A percentile compares a stretch with the other conserved stretches of the same genome.
phyloP scores from a whole-genome alignment of 2,888 invertebrate genomes.

The Drosophila austrosaltans region DNA sequence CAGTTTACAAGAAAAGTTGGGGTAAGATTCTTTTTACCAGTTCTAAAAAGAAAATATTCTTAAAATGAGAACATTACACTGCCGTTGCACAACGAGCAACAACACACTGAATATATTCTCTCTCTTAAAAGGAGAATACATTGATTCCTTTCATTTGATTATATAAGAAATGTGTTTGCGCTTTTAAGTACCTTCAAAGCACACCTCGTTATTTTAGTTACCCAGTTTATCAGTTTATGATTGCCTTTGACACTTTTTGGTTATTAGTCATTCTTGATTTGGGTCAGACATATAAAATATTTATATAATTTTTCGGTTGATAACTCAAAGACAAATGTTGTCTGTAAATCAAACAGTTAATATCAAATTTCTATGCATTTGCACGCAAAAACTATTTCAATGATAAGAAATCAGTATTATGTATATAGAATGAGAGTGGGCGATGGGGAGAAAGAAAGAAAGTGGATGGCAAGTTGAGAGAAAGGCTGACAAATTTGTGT shows the following conservation, averaged over 20 bases:
- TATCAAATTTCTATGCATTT: constrained; percentile 51
- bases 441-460: not conserved
- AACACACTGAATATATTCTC: too few relatives aligned
- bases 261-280: constrained; percentile 60
- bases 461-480: constrained; percentile 24
- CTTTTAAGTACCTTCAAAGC: not conserved
- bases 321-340: constrained; percentile 58
- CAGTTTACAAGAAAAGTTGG: too few relatives aligned
- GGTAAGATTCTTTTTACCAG: too few relatives aligned
- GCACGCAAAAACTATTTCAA: constrained; percentile 48
- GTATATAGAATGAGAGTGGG: not conserved
- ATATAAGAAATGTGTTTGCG: too few relatives aligned
- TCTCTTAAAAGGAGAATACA: too few relatives aligned
- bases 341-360: constrained; percentile 49
- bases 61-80: too few relatives aligned
- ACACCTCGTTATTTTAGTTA: constrained; percentile 9
- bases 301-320: constrained; percentile 58
- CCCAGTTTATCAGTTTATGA: constrained; percentile 41
- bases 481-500: constrained; percentile 53
- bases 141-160: too few relatives aligned
- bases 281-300: constrained; percentile 63
- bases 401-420: constrained; percentile 32
- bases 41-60: too few relatives aligned
- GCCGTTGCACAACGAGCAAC: too few relatives aligned
- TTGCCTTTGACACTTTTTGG: constrained; percentile 47